phyloP scores from a whole-genome alignment of 2,888 invertebrate species.

The Gasteruption jaculator region DNA sequence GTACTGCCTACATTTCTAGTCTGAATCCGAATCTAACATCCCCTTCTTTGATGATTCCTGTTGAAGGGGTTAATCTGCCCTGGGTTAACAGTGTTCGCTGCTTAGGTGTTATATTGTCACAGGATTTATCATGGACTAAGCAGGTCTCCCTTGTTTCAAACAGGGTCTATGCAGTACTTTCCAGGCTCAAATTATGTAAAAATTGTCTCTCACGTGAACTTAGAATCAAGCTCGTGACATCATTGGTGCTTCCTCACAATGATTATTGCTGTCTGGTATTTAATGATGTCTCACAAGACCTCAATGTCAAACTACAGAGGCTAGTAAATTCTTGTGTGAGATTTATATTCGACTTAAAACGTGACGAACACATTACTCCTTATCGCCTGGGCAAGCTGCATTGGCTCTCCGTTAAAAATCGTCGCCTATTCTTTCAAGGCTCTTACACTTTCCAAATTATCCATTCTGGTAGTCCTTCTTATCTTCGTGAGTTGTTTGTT shows the following conservation, averaged over 20 bases:
- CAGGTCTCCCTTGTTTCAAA: neutral
- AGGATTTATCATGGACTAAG: constrained; percentile 2
- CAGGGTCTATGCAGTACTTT: neutral
- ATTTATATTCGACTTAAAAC: neutral
- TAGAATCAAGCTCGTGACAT: neutral
- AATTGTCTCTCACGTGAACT: neutral
- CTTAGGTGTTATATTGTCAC: constrained; percentile 13
- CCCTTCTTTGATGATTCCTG: too few species aligned
- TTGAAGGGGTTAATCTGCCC: neutral
- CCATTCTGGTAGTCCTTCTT: too few species aligned
- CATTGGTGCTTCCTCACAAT: neutral
- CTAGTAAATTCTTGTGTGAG: neutral
- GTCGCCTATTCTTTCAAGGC: too few species aligned
- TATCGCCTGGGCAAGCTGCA: too few species aligned
- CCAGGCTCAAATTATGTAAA: neutral
- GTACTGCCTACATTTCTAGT: neutral
- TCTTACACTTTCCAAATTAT: too few species aligned
- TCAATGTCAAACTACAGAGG: neutral
- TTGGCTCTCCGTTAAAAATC: too few species aligned
- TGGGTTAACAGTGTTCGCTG: constrained; percentile 7
- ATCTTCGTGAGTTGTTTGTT: too few species aligned
- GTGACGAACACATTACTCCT: neutral
- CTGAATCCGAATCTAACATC: neutral
- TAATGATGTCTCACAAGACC: neutral
- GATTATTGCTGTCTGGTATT: neutral